Percentiles rank a stretch among this genome's conserved stretches.
Conservation (phyloP, 2,797 vertebrate genomes). For the Enteromius mattozi region DNA sequence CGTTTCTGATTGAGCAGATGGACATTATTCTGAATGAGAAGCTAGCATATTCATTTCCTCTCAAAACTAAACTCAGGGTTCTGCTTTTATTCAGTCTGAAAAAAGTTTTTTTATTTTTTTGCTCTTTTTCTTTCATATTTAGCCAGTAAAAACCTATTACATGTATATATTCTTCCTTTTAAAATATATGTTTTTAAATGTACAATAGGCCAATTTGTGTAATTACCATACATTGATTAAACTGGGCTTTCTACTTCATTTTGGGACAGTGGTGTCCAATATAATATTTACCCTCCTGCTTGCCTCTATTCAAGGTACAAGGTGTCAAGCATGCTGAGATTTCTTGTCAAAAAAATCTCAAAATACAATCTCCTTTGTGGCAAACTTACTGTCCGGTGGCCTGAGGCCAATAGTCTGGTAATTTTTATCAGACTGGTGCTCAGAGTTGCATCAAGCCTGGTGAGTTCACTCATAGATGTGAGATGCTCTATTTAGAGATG, state of each 20-base stretch:
- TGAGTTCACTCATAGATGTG: constrained; percentile 28
- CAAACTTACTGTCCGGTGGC: constrained; percentile 12
- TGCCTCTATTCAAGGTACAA: background rate
- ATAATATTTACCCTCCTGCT: constrained; percentile 6
- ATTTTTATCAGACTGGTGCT: constrained; percentile 9
- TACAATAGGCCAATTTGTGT: constrained; percentile 4
- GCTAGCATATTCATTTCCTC: constrained; percentile 34
- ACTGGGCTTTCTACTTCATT: background rate
- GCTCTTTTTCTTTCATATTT: constrained; percentile 12
- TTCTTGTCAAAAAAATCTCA: background rate
- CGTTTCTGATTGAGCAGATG: constrained; percentile 44
- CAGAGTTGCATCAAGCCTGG: constrained; percentile 1
- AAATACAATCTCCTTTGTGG: background rate
- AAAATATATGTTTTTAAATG: background rate
- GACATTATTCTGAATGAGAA: constrained; percentile 48
- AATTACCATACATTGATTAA: constrained; percentile 27
- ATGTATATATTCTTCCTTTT: background rate
- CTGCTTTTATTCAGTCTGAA: constrained; percentile 18
- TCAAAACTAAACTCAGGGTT: background rate
- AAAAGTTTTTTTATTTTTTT: background rate
- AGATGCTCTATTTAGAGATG: constrained; percentile 6
- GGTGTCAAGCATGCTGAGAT: constrained; percentile 11
- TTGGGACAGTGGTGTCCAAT: background rate
- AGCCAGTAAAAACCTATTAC: background rate
- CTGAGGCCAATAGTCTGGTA: constrained; percentile 19